Evolutionary conservation across 2,113 vertebrate species (phyloP).

Genomic region (Camarhynchus parvulus): DNA sequence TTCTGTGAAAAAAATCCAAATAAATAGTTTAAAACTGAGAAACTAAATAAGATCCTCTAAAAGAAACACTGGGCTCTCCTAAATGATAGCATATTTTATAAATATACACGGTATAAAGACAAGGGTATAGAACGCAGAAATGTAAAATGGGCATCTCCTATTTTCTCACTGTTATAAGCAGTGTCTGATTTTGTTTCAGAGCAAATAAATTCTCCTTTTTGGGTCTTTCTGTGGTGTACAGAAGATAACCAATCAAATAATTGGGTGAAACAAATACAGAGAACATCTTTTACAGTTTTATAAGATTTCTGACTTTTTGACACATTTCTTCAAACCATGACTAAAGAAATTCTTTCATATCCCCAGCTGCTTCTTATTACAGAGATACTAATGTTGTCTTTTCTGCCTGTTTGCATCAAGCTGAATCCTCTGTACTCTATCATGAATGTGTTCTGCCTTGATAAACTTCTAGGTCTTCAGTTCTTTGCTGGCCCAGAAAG

Average conservation of each 20-base stretch:
- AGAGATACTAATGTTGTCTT: neutral
- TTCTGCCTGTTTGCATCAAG: neutral
- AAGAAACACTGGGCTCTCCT: neutral
- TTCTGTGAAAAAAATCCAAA: neutral
- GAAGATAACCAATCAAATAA: neutral
- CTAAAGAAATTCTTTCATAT: neutral
- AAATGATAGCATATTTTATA: neutral
- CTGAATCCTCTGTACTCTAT: neutral
- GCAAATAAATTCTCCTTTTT: neutral
- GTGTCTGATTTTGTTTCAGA: neutral
- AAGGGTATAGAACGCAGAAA: neutral
- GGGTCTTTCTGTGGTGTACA: neutral
- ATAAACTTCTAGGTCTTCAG: neutral
- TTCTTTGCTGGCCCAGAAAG: conserved; percentile 26
- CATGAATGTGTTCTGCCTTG: neutral
- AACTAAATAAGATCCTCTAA: neutral
- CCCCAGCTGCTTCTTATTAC: neutral
- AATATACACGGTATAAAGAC: neutral
- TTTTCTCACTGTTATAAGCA: neutral
- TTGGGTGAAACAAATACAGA: neutral
- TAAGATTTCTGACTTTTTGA: neutral
- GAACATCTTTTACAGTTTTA: neutral
- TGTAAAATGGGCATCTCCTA: neutral
- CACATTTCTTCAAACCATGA: neutral
- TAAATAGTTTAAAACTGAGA: neutral